Percentiles rank a stretch among this genome's conserved stretches.
Conservation (phyloP, 2,113 vertebrate species). For the Lates calcarifer region DNA sequence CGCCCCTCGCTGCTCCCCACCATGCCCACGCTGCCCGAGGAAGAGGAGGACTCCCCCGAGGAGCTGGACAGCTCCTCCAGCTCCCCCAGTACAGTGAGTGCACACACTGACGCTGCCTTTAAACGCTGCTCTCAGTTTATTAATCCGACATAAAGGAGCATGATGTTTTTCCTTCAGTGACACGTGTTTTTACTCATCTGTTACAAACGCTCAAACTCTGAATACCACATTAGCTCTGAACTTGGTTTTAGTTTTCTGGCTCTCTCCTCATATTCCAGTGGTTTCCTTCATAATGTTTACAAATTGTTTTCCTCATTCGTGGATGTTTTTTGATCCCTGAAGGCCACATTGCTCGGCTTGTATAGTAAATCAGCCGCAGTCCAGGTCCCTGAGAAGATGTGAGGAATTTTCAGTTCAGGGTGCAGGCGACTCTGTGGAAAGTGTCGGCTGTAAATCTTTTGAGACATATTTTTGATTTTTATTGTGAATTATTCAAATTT, state of each 20-base stretch:
- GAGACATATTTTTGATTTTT: background rate
- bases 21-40: constrained; percentile 95
- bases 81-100: constrained; percentile 85
- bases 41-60: constrained; percentile 91
- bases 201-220: background rate
- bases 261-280: background rate
- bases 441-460: background rate
- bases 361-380: background rate
- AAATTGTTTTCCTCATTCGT: constrained; percentile 22
- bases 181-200: background rate
- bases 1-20: constrained; percentile 74
- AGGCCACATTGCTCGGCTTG: background rate
- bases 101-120: background rate
- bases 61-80: constrained; percentile 83
- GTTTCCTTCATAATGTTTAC: constrained; percentile 17
- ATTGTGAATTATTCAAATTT: background rate
- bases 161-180: constrained; percentile 6
- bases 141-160: background rate
- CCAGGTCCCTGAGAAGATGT: background rate
- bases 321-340: constrained; percentile 35
- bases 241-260: background rate
- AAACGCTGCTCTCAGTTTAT: constrained; percentile 4
- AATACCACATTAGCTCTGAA: background rate
- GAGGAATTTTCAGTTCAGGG: background rate
- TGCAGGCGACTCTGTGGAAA: background rate